These are phyloP conservation scores for Antechinus flavipes DNA, from an alignment of 2,113 vertebrate genomes.

Conservation along the genomic window DNA sequence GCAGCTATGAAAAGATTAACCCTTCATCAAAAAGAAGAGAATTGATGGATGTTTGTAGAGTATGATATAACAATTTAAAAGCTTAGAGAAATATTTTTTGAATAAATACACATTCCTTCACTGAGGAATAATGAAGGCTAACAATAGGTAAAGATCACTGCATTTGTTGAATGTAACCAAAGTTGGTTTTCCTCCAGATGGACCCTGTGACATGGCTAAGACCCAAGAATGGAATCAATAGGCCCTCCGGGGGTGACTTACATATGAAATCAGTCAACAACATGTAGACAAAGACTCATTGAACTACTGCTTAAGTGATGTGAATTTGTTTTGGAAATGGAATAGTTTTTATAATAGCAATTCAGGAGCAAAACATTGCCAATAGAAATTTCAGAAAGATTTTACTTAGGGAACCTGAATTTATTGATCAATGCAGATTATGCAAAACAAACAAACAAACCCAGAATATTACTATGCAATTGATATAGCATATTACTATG, in stretches of 20 bases:
- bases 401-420: neutral
- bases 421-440: neutral
- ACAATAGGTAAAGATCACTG: neutral
- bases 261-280: neutral
- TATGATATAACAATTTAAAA: neutral
- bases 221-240: neutral
- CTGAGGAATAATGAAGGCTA: neutral
- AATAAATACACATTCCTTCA: neutral
- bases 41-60: neutral
- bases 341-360: neutral
- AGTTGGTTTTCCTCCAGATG: neutral
- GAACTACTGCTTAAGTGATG: neutral
- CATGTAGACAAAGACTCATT: neutral
- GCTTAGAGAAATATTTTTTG: neutral
- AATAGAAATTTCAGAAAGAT: neutral
- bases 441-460: neutral
- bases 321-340: neutral
- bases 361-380: neutral
- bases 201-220: neutral
- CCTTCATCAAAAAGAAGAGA: neutral
- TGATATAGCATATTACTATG: neutral
- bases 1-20: neutral
- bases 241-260: neutral
- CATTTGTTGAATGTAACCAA: neutral
- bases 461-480: neutral